These are phyloP conservation scores for Camponotus pennsylvanicus DNA, from an alignment of 1,140 invertebrate species.

Conservation along the genomic window DNA sequence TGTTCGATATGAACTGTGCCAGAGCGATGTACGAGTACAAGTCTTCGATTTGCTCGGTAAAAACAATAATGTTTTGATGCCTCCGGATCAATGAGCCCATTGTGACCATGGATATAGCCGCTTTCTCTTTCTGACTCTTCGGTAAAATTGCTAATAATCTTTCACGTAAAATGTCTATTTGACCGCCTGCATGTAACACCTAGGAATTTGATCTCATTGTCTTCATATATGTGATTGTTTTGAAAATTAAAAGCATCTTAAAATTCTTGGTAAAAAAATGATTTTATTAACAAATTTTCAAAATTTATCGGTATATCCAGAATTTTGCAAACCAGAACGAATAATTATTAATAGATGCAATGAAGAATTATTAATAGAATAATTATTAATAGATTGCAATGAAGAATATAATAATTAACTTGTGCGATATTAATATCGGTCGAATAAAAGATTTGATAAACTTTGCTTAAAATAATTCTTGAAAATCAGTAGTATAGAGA, in stretches of 20 bases:
- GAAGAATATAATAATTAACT: not conserved
- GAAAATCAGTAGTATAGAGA: not conserved
- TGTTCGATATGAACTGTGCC: conserved; percentile 62
- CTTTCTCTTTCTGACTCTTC: not conserved
- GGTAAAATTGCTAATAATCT: not conserved
- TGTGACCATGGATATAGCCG: not conserved
- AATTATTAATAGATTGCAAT: too few species aligned
- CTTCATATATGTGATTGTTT: not conserved
- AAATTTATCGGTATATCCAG: not conserved
- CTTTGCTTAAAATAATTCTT: not conserved
- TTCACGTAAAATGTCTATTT: conserved; percentile 63
- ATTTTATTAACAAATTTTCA: not conserved
- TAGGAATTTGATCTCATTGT: conserved; percentile 26
- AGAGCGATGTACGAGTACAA: conserved; percentile 63
- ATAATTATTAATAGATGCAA: not conserved
- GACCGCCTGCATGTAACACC: conserved; percentile 63
- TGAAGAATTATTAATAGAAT: not conserved
- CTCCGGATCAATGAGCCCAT: conserved; percentile 36
- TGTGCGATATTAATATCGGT: not conserved
- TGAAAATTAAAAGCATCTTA: not conserved
- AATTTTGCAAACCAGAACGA: not conserved
- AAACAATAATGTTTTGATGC: conserved; percentile 58
- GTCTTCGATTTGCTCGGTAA: conserved; percentile 56
- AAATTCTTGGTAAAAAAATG: not conserved
- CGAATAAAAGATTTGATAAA: not conserved